Evolutionary conservation across 2,888 invertebrate species (phyloP).

Genomic region (Lochmaea capreae): DNA sequence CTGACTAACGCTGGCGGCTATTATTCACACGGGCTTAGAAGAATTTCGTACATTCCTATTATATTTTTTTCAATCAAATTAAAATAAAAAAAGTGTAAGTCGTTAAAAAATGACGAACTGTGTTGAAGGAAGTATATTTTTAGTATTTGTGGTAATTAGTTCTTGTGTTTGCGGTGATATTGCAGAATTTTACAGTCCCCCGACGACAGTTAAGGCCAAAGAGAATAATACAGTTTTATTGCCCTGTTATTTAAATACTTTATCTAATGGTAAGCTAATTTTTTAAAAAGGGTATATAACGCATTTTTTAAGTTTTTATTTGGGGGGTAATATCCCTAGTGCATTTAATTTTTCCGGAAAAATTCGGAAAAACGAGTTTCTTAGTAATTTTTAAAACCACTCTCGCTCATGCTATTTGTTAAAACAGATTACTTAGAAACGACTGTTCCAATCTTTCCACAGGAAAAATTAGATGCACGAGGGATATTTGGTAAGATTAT

Average conservation of each 20-base stretch:
- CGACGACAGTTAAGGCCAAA: slow-evolving; percentile 79
- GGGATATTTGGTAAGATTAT: no score
- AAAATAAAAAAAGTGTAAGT: slow-evolving; percentile 9
- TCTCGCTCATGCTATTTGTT: no score
- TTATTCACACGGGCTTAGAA: slow-evolving; percentile 20
- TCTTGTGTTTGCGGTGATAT: slow-evolving; percentile 36
- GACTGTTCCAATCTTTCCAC: no score
- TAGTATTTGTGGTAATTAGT: slow-evolving; percentile 31
- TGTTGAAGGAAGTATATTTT: neutral
- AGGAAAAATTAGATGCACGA: no score
- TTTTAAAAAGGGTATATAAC: no score
- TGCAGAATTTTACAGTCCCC: slow-evolving; percentile 73
- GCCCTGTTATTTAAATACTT: slow-evolving; percentile 79
- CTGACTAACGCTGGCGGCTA: slow-evolving; percentile 3
- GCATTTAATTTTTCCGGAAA: no score
- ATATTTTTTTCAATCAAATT: slow-evolving; percentile 1
- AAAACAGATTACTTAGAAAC: no score
- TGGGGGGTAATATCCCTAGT: no score
- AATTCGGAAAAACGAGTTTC: no score
- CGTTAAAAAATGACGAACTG: neutral
- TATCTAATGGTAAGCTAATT: slow-evolving; percentile 68
- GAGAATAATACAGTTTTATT: slow-evolving; percentile 83
- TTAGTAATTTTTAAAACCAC: no score
- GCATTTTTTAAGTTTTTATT: no score
- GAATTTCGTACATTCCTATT: neutral